Percentiles rank a stretch among this genome's conserved stretches.
Evolutionary conservation across 2,113 vertebrate species (phyloP).

Genomic region (Indri indri): DNA sequence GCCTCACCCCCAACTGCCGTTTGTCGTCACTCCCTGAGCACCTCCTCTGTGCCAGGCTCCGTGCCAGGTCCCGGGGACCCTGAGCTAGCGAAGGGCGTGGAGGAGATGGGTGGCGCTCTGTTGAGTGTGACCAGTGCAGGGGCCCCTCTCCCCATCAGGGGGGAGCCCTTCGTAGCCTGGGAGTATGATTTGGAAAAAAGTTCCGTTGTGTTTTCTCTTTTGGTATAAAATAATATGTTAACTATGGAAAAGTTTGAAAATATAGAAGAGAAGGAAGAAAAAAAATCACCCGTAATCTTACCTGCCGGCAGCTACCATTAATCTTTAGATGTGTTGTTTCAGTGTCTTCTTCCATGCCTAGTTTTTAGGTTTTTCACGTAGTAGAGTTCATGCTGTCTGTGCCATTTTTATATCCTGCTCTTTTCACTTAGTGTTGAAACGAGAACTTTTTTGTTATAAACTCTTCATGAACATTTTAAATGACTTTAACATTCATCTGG

Average conservation of each 20-base stretch:
- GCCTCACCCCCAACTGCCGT: fast-evolving
- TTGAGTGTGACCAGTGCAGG: fast-evolving
- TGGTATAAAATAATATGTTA: neutral
- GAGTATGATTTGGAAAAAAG: neutral
- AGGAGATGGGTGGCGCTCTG: neutral
- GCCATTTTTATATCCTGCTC: neutral
- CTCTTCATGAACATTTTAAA: neutral
- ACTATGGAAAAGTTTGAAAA: neutral
- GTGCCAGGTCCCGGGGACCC: neutral
- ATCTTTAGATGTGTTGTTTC: neutral
- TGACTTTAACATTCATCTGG: neutral
- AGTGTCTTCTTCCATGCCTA: neutral
- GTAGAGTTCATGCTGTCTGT: neutral
- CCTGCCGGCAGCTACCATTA: neutral
- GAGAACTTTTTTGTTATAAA: neutral
- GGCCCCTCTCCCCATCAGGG: neutral
- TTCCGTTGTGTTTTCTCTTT: neutral
- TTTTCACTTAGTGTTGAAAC: neutral
- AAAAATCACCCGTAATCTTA: neutral
- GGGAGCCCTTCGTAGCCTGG: neutral
- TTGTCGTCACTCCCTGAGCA: neutral
- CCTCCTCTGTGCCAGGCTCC: neutral
- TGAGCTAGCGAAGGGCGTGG: too few relatives aligned
- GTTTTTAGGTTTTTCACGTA: neutral
- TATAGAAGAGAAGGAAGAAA: neutral